A percentile compares a stretch with the other conserved stretches of the same genome.
These are phyloP conservation scores for Phrynocephalus versicolor DNA, from an alignment of 2,113 vertebrate species.

Conservation along the genomic window DNA sequence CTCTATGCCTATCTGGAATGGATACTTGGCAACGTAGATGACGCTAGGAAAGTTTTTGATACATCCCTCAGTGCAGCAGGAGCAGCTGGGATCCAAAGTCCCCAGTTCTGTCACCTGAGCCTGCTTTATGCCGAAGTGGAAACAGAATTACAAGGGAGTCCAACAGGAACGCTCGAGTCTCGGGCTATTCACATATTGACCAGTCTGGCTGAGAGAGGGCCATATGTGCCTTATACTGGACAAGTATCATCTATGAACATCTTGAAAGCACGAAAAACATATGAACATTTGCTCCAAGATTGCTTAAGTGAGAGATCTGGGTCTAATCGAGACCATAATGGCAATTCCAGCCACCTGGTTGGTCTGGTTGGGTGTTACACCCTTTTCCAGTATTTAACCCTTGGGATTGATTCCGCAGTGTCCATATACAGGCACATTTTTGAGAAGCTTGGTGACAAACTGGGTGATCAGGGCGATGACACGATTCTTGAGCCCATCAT, in stretches of 20 bases:
- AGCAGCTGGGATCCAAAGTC: conserved; percentile 71
- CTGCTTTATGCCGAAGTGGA: conserved; percentile 91
- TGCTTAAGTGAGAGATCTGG: conserved; percentile 51
- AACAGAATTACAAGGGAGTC: conserved; percentile 65
- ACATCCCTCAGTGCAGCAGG: conserved; percentile 76
- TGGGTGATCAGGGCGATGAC: conserved; percentile 34
- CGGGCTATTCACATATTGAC: conserved; percentile 82
- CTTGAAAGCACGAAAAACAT: conserved; percentile 88
- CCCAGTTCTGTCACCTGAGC: conserved; percentile 81
- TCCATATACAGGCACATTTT: conserved; percentile 75
- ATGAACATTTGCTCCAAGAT: conserved; percentile 78
- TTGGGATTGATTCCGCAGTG: conserved; percentile 82
- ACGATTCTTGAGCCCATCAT: conserved; percentile 78
- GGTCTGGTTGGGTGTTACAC: conserved; percentile 83
- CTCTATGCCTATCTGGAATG: conserved; percentile 93
- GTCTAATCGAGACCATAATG: not conserved
- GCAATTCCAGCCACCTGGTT: conserved; percentile 48
- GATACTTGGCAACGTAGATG: conserved; percentile 88
- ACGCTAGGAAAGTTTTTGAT: conserved; percentile 91
- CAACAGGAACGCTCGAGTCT: conserved; percentile 52
- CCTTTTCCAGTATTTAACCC: conserved; percentile 93
- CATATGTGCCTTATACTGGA: conserved; percentile 67
- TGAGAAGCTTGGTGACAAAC: conserved; percentile 47
- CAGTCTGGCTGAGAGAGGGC: conserved; percentile 76
- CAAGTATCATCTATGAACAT: conserved; percentile 76